Evolutionary conservation across 2,113 vertebrate species (phyloP), one percentile per base, ranked within the genome.

Genomic region (Osmerus mordax): DNA sequence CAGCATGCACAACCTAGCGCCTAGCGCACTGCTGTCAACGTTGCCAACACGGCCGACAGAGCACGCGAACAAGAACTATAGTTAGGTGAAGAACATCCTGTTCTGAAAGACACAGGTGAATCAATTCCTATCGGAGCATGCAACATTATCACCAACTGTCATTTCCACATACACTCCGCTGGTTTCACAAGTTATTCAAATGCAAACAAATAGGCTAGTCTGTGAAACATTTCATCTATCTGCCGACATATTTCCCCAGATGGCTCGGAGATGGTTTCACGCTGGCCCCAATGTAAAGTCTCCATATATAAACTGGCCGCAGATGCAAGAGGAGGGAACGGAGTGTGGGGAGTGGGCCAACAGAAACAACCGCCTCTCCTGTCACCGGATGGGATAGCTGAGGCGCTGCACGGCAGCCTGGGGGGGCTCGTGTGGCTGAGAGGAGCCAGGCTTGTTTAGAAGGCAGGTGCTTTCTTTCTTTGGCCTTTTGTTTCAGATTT

Each of bases 321-420:
- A 76, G 55, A 77, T 54, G 74, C 28, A 28, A 41, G 74, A 68
- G 60, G 69, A 80, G 83, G 83, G 77, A 3, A 78, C 68, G 73
- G 65, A 68, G 69, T 23, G 9, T 52, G 18, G 55, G 0, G 29
- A 54, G 19, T 36, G 53, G 36, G 76, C 78, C 83, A 81, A 76
- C 62, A 70, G 69, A 83, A 80, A 81, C 80, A 81, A 51, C 58
- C 54, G 72, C 81, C 66, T 62, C n/a, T 36, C 72, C 70, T 81
- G 74, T 78, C 47, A 65, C 74, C 21, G 70, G 64, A 74, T 47
- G 19, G 52, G 29, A 18, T 67, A 75, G 69, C 9, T 58, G 53
- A 65, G 6, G 55, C 71, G 51, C 72, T 71, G 70, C 28, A 8
- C 4, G 55, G 36, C 19, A 56, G 71, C 61, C 62, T 65, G 61